phyloP scores from a whole-genome alignment of 2,888 invertebrate species.

The Apamea sordens region DNA sequence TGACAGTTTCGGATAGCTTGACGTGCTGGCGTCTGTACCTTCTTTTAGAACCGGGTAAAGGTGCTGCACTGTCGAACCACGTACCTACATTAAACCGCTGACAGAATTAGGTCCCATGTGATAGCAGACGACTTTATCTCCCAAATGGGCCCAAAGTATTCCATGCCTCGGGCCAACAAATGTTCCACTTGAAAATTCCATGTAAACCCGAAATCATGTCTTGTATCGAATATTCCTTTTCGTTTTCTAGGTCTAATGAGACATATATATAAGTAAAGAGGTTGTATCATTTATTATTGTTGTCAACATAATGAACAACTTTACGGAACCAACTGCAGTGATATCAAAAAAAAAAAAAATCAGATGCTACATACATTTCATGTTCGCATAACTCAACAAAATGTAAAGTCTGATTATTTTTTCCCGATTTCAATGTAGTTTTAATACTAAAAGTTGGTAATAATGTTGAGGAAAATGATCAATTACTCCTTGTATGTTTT shows the following conservation, averaged over 20 bases:
- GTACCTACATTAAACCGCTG: background rate
- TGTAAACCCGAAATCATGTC: background rate
- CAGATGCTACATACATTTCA: background rate
- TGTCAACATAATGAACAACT: background rate
- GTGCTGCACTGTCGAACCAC: background rate
- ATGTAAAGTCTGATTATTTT: background rate
- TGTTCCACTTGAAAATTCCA: slow-evolving; percentile 25
- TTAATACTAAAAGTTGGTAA: background rate
- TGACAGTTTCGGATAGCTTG: too few relatives aligned
- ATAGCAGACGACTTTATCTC: slow-evolving; percentile 17
- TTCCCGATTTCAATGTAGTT: background rate
- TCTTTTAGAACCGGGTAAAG: background rate
- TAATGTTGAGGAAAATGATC: background rate
- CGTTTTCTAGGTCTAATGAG: background rate
- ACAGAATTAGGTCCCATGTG: slow-evolving; percentile 26
- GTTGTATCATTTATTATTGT: slow-evolving; percentile 2
- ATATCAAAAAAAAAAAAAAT: background rate
- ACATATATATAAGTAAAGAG: slow-evolving; percentile 1
- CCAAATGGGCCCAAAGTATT: slow-evolving; percentile 17
- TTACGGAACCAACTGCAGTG: fast-evolving
- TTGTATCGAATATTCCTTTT: slow-evolving; percentile 11
- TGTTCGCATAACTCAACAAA: background rate
- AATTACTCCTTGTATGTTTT: background rate
- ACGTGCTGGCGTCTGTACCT: too few relatives aligned
- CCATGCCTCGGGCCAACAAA: slow-evolving; percentile 4